Percentiles rank a stretch among this genome's conserved stretches.
These are phyloP conservation scores for Bovichtus diacanthus DNA, from an alignment of 2,797 vertebrate species.

Conservation along the genomic window DNA sequence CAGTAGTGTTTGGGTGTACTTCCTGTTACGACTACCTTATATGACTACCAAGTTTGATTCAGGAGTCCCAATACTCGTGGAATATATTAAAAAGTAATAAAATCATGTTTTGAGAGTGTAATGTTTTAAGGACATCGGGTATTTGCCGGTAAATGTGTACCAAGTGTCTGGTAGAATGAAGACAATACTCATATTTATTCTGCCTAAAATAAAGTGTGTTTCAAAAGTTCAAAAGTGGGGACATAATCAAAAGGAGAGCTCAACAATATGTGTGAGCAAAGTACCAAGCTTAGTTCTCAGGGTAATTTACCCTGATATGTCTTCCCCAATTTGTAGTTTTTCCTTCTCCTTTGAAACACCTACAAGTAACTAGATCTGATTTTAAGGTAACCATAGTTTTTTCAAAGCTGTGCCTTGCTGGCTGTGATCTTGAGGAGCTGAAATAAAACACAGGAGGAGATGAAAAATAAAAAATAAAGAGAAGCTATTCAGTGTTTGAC, in stretches of 20 bases:
- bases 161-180: background rate
- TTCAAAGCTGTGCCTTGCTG: slow-evolving; percentile 1
- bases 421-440: background rate
- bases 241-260: background rate
- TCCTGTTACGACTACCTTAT: slow-evolving; percentile 11
- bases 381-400: slow-evolving; percentile 40
- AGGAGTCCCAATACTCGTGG: background rate
- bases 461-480: slow-evolving; percentile 9
- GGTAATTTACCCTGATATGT: background rate
- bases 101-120: background rate
- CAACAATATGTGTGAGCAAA: background rate
- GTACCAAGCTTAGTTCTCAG: background rate
- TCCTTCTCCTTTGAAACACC: background rate
- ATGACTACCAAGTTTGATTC: background rate
- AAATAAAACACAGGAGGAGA: slow-evolving; percentile 22
- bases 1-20: background rate
- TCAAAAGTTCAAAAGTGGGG: slow-evolving; percentile 3
- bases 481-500: slow-evolving; percentile 59
- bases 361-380: slow-evolving; percentile 9
- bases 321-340: background rate
- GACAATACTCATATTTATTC: background rate
- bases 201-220: slow-evolving; percentile 12
- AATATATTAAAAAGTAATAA: background rate
- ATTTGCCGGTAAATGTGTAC: slow-evolving; percentile 10
- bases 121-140: background rate